Evolutionary conservation across 2,797 vertebrate genomes (phyloP).

Genomic region (Bradypodion ventrale): DNA sequence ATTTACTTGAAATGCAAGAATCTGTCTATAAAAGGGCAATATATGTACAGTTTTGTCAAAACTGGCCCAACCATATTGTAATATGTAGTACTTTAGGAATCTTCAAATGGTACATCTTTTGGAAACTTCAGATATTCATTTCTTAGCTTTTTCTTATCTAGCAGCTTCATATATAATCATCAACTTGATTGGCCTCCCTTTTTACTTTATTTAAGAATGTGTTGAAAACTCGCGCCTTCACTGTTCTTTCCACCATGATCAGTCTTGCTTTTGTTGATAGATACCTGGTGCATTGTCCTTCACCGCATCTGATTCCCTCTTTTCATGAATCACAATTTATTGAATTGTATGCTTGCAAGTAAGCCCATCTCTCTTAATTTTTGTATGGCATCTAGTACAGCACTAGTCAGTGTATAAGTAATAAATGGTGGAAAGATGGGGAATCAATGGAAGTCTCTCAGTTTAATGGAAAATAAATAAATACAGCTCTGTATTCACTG

Average conservation of each 20-base stretch:
- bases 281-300: background rate
- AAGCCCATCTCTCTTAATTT: slow-evolving; percentile 7
- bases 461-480: slow-evolving; percentile 17
- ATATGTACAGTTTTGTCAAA: background rate
- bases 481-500: background rate
- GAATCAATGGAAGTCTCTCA: slow-evolving; percentile 2
- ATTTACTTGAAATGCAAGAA: no score
- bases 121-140: background rate
- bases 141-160: background rate
- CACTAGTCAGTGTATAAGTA: background rate
- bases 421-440: background rate
- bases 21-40: background rate
- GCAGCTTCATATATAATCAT: background rate
- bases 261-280: background rate
- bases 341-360: background rate
- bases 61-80: background rate
- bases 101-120: background rate
- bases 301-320: background rate
- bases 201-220: background rate
- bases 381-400: background rate
- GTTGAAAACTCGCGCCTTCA: background rate
- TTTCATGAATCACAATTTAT: background rate
- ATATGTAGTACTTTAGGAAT: no score
- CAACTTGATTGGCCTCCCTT: background rate
- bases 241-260: background rate